Evolutionary conservation across 1,140 invertebrate genomes (phyloP).

Genomic region (Trinorchestia longiramus): DNA sequence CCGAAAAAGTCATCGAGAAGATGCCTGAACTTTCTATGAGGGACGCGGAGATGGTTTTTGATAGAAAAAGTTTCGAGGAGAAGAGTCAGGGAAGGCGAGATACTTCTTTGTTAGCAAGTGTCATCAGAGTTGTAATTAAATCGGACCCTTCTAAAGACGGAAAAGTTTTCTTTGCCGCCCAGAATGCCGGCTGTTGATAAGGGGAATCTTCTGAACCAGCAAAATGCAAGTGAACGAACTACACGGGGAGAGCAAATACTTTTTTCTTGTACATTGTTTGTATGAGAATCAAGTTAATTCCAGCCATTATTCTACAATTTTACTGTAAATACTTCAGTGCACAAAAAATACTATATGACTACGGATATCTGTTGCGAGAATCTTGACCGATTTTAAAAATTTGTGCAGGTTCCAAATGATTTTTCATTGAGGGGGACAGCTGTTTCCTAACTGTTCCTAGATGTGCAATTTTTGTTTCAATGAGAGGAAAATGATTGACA

Average conservation of each 20-base stretch:
- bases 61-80: conserved; percentile 3
- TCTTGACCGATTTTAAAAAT: no score
- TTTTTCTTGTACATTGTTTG: no score
- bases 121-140: conserved; percentile 38
- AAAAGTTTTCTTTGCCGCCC: not conserved
- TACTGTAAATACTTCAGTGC: not conserved
- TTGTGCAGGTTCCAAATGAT: no score
- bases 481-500: no score
- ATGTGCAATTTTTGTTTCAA: no score
- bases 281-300: not conserved
- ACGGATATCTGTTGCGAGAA: no score
- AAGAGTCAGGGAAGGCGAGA: not conserved
- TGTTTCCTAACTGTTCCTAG: no score
- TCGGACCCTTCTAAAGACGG: conserved; percentile 1
- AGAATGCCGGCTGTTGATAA: not conserved
- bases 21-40: conserved; percentile 35
- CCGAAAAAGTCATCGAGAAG: not conserved
- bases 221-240: not conserved
- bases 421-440: no score
- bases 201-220: not conserved
- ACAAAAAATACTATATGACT: no score
- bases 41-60: conserved; percentile 6
- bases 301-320: not conserved
- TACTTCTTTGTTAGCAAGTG: conserved; percentile 45
- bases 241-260: no score